Conservation (phyloP, 2,888 invertebrate genomes). For the Drosophila kokeensis region DNA sequence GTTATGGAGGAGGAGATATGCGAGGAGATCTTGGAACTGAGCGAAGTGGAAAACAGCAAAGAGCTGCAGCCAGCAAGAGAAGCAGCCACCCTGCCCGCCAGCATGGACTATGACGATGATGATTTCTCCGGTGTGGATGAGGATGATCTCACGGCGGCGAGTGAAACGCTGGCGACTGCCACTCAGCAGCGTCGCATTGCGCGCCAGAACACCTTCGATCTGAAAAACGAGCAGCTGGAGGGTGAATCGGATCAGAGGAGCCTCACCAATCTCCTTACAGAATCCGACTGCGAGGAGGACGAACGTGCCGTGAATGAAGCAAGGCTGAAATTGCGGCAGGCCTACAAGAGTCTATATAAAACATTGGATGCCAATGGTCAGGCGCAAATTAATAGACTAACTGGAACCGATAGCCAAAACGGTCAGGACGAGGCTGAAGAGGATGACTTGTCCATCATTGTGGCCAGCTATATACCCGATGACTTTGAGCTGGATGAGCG, state of each 20-base stretch:
- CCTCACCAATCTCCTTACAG: slow-evolving; percentile 75
- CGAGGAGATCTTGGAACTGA: slow-evolving; percentile 80
- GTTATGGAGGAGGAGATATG: slow-evolving; percentile 66
- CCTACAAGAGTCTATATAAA: slow-evolving; percentile 61
- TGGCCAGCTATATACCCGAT: slow-evolving; percentile 82
- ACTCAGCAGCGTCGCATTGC: slow-evolving; percentile 43
- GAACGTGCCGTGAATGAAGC: slow-evolving; percentile 68
- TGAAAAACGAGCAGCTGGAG: slow-evolving; percentile 46
- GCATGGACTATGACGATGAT: slow-evolving; percentile 54
- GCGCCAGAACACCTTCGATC: slow-evolving; percentile 75
- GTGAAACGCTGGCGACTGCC: slow-evolving; percentile 22
- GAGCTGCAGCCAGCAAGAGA: background rate
- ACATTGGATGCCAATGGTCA: slow-evolving; percentile 49
- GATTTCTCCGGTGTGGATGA: slow-evolving; percentile 72
- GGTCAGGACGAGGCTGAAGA: slow-evolving; percentile 71
- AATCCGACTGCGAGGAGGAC: slow-evolving; percentile 78
- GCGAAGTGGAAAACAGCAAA: slow-evolving; percentile 34
- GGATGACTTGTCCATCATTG: slow-evolving; percentile 83
- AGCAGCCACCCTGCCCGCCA: slow-evolving; percentile 17
- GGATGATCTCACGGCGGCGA: slow-evolving; percentile 48
- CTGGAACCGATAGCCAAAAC: slow-evolving; percentile 24
- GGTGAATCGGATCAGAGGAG: slow-evolving; percentile 76
- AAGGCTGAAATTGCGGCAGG: slow-evolving; percentile 60
- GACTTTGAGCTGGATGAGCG: slow-evolving; percentile 67
- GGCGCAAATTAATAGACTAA: slow-evolving; percentile 50